phyloP scores from a whole-genome alignment of 2,797 vertebrate genomes.

The Yasuhikotakia modesta region DNA sequence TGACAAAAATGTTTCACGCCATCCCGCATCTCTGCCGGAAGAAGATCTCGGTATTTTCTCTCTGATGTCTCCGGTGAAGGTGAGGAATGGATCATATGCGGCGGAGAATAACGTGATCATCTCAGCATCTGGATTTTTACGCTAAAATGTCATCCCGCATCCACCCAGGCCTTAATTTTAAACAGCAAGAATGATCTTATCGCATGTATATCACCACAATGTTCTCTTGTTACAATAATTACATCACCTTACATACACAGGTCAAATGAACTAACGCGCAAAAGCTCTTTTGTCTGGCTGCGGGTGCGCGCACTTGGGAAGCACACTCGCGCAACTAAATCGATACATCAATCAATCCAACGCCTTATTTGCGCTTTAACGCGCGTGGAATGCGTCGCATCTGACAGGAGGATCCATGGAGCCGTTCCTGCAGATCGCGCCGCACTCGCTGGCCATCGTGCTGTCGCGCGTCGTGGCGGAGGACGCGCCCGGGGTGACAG shows the following conservation, averaged over 20 bases:
- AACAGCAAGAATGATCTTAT: constrained; percentile 9
- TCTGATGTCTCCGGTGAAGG: constrained; percentile 51
- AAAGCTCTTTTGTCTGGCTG: constrained; percentile 48
- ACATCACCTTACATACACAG: constrained; percentile 41
- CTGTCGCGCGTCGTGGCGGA: constrained; percentile 76
- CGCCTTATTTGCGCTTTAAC: constrained; percentile 34
- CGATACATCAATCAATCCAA: constrained; percentile 25
- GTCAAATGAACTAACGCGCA: constrained; percentile 50
- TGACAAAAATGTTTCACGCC: constrained; percentile 19
- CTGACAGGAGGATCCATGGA: constrained; percentile 73
- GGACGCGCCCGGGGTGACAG: constrained; percentile 67
- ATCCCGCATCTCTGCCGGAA: constrained; percentile 17
- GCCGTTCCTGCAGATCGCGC: constrained; percentile 89
- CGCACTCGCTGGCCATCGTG: constrained; percentile 94
- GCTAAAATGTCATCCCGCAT: constrained; percentile 31
- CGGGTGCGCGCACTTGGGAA: constrained; percentile 23
- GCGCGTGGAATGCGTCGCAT: constrained; percentile 40
- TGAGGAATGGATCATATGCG: constrained; percentile 55
- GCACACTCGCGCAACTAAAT: constrained; percentile 3
- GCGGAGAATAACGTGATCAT: constrained; percentile 42
- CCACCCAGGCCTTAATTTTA: constrained; percentile 26
- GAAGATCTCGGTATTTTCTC: constrained; percentile 35
- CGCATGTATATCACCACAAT: not conserved
- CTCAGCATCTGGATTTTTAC: constrained; percentile 2
- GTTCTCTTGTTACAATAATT: constrained; percentile 30